Conservation (phyloP, 1,140 invertebrate species). For the Potamilus streckersoni region DNA sequence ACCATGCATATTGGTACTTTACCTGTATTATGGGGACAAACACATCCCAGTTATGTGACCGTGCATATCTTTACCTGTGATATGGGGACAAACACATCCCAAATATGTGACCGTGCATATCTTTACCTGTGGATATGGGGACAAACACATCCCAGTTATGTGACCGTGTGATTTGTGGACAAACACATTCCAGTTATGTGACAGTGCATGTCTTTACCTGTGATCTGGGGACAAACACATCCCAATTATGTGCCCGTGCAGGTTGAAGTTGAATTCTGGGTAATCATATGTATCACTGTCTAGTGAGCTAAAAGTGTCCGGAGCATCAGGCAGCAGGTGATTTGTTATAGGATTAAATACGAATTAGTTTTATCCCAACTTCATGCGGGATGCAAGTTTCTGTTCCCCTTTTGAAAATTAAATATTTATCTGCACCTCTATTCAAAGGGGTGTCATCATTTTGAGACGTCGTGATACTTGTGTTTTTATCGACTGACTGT, state of each 20-base stretch:
- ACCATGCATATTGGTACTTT: no score
- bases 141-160: no score
- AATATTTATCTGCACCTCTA: constrained; percentile 75
- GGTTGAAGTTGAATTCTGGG: constrained; percentile 85
- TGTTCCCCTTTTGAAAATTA: constrained; percentile 89
- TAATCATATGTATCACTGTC: constrained; percentile 71
- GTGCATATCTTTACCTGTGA: constrained; percentile 33
- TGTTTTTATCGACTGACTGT: no score
- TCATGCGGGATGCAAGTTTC: constrained; percentile 90
- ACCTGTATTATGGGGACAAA: no score
- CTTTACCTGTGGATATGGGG: constrained; percentile 69
- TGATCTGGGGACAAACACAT: constrained; percentile 90
- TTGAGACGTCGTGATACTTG: neutral
- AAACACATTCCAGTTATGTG: no score
- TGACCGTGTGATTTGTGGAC: no score
- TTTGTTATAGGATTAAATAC: constrained; percentile 41
- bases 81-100: no score
- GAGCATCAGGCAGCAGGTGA: constrained; percentile 44
- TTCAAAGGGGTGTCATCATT: neutral
- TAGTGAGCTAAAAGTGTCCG: constrained; percentile 33
- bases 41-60: no score
- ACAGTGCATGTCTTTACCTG: constrained; percentile 69
- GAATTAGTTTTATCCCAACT: constrained; percentile 86
- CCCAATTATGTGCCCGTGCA: constrained; percentile 90
- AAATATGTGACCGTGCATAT: no score